Percentiles rank a stretch among this genome's conserved stretches.
Evolutionary conservation across 2,113 vertebrate species (phyloP).

Genomic region (Riparia riparia): DNA sequence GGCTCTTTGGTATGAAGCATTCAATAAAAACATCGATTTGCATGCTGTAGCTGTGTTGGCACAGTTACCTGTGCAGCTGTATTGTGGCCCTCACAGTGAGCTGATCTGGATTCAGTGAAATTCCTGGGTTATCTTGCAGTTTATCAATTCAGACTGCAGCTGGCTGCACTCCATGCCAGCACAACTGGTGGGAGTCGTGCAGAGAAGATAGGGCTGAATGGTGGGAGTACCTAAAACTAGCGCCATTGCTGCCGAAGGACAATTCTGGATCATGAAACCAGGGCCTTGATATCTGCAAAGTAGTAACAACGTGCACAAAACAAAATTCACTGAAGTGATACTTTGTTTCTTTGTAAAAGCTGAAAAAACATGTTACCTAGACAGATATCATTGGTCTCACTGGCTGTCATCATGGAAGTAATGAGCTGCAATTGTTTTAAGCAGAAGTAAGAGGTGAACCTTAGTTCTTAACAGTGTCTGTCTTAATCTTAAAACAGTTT

Average conservation of each 20-base stretch:
- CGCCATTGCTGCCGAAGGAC: not conserved
- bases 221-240: not conserved
- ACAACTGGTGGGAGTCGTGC: fast-evolving
- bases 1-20: not conserved
- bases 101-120: not conserved
- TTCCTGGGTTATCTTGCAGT: not conserved
- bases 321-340: not conserved
- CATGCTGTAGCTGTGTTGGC: not conserved
- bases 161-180: not conserved
- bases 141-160: not conserved
- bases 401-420: not conserved
- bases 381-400: not conserved
- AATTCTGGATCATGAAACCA: not conserved
- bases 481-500: not conserved
- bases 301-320: not conserved
- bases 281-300: not conserved
- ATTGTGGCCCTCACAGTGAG: not conserved
- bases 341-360: not conserved
- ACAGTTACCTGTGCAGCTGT: not conserved
- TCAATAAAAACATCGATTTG: not conserved
- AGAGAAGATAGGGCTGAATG: not conserved
- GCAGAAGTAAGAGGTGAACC: not conserved
- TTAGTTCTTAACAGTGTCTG: not conserved
- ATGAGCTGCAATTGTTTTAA: not conserved
- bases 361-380: not conserved